Evolutionary conservation across 2,888 invertebrate genomes (phyloP).

Genomic region (Carterocephalus palaemon): DNA sequence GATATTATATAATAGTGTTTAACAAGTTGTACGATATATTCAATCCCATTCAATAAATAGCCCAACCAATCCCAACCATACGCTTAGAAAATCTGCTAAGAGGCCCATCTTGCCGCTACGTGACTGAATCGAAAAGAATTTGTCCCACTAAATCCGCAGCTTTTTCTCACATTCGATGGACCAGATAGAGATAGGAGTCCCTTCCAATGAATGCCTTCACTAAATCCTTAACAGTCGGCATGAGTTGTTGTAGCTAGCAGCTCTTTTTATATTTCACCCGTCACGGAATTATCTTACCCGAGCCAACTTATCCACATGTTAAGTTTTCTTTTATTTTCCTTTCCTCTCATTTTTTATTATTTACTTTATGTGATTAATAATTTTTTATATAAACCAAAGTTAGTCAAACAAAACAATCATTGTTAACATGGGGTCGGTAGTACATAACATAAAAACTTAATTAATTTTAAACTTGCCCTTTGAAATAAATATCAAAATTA

Average conservation of each 20-base stretch:
- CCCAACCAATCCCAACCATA: constrained; percentile 61
- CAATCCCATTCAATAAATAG: constrained; percentile 66
- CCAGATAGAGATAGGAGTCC: constrained; percentile 70
- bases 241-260: constrained; percentile 50
- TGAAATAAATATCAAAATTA: no score
- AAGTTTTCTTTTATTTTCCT: constrained; percentile 3
- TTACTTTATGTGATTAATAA: constrained; percentile 26
- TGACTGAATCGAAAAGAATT: constrained; percentile 75
- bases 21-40: constrained; percentile 29
- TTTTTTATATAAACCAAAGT: no score
- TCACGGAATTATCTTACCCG: constrained; percentile 6
- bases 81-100: constrained; percentile 68
- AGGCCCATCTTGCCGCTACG: constrained; percentile 66
- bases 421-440: no score
- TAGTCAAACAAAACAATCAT: no score
- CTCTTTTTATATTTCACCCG: constrained; percentile 37
- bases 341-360: neutral
- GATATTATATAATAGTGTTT: no score
- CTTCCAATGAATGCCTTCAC: constrained; percentile 59
- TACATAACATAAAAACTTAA: no score
- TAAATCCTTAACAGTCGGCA: constrained; percentile 72
- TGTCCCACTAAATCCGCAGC: constrained; percentile 71
- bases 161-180: constrained; percentile 70
- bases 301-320: neutral
- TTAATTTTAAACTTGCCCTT: no score